These are phyloP conservation scores for Apodemia duryi DNA, from an alignment of 2,888 invertebrate species.

Conservation along the genomic window DNA sequence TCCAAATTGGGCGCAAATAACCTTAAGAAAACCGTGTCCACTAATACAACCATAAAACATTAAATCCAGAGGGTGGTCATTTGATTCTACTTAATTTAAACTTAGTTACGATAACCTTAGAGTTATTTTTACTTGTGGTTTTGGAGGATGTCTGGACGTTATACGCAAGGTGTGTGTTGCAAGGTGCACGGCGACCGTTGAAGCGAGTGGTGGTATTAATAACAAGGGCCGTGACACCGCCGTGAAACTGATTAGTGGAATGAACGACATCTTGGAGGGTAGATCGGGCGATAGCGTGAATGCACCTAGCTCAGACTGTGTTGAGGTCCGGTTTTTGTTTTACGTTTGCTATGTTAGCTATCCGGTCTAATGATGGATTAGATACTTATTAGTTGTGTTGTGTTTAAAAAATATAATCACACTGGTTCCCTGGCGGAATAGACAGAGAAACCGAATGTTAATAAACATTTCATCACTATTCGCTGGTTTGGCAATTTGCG, in stretches of 20 bases:
- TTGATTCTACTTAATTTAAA: conserved; percentile 19
- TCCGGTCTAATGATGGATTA: conserved; percentile 9
- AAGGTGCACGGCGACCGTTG: conserved; percentile 73
- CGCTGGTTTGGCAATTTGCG: no score
- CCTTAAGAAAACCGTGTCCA: conserved; percentile 72
- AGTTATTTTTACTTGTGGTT: conserved; percentile 23
- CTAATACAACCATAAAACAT: conserved; percentile 64
- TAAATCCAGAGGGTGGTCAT: conserved; percentile 67
- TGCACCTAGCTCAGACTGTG: conserved; percentile 4
- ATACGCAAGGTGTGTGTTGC: conserved; percentile 69
- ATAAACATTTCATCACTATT: no score
- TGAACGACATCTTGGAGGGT: conserved; percentile 33
- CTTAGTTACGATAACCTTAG: neutral
- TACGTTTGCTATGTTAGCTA: neutral
- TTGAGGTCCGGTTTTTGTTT: conserved; percentile 1
- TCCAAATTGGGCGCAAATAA: conserved; percentile 47
- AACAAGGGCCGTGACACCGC: conserved; percentile 46
- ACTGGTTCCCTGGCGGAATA: no score
- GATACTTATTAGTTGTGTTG: neutral
- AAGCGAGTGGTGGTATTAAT: conserved; percentile 46
- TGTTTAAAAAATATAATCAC: no score
- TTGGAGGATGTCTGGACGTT: conserved; percentile 42
- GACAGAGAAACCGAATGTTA: no score
- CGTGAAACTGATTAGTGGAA: conserved; percentile 69
- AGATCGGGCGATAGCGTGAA: conserved; percentile 21